These are phyloP conservation scores for Potorous gilbertii DNA, from an alignment of 2,797 vertebrate species.

Conservation along the genomic window DNA sequence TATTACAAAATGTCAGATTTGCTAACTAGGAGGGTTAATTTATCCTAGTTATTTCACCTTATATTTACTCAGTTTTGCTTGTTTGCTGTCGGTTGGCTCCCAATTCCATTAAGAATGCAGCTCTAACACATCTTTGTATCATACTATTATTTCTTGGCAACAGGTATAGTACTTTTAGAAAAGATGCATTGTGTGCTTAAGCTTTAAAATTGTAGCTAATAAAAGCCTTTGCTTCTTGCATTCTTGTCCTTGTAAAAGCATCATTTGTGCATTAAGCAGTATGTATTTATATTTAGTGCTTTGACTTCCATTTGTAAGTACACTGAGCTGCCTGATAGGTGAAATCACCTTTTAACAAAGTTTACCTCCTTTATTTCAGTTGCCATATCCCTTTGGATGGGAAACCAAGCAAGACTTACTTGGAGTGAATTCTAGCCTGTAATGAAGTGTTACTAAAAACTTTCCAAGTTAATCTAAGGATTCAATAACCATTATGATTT, in stretches of 20 bases:
- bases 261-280: conserved; percentile 14
- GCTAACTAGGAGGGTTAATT: conserved; percentile 47
- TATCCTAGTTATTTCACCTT: conserved; percentile 36
- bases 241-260: conserved; percentile 29
- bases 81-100: conserved; percentile 43
- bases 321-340: neutral
- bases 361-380: neutral
- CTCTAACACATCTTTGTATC: conserved; percentile 30
- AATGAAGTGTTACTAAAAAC: neutral
- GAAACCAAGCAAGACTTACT: neutral
- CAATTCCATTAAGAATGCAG: conserved; percentile 28
- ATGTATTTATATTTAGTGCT: conserved; percentile 42
- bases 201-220: conserved; percentile 45
- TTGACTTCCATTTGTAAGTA: conserved; percentile 1
- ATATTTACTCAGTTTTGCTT: conserved; percentile 55
- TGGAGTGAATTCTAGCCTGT: neutral
- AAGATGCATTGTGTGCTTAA: conserved; percentile 38
- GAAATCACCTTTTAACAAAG: neutral
- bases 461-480: neutral
- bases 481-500: neutral
- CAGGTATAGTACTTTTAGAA: neutral
- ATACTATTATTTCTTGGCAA: conserved; percentile 48
- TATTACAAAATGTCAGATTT: conserved; percentile 48
- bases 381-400: neutral
- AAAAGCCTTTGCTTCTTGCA: conserved; percentile 23